Evolutionary conservation across 2,797 vertebrate genomes (phyloP).

Genomic region (Phaenicophaeus curvirostris): DNA sequence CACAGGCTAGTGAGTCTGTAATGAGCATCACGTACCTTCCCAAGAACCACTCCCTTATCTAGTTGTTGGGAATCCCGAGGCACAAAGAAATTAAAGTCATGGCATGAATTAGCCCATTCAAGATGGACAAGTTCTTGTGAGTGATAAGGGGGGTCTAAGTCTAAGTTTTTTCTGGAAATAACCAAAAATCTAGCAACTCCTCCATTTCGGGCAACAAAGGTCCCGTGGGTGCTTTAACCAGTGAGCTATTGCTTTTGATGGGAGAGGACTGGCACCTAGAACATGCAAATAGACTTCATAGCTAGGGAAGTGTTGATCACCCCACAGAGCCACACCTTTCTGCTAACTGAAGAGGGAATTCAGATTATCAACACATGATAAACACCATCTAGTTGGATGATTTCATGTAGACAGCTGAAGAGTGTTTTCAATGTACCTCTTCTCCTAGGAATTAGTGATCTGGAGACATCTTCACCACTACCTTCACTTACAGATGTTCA

Average conservation of each 20-base stretch:
- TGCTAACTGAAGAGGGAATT: background rate
- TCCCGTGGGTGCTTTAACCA: background rate
- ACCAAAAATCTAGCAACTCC: background rate
- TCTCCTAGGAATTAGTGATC: background rate
- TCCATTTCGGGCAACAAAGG: background rate
- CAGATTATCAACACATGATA: background rate
- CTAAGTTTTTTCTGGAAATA: background rate
- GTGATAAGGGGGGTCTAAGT: background rate
- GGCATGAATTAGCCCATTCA: fast-evolving
- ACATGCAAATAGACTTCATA: background rate
- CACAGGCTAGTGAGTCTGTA: background rate
- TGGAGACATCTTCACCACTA: background rate
- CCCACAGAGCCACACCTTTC: background rate
- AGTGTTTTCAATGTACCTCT: background rate
- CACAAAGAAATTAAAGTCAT: background rate
- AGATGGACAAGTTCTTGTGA: background rate
- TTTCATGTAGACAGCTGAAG: background rate
- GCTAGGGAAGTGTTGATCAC: background rate
- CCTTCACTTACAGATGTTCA: background rate
- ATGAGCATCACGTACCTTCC: background rate
- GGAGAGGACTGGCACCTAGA: background rate
- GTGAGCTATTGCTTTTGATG: background rate
- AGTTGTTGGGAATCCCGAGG: background rate
- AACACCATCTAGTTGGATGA: background rate
- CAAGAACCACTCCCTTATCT: background rate